Evolutionary conservation across 2,888 invertebrate species (phyloP).

Genomic region (Pinctada fucata): DNA sequence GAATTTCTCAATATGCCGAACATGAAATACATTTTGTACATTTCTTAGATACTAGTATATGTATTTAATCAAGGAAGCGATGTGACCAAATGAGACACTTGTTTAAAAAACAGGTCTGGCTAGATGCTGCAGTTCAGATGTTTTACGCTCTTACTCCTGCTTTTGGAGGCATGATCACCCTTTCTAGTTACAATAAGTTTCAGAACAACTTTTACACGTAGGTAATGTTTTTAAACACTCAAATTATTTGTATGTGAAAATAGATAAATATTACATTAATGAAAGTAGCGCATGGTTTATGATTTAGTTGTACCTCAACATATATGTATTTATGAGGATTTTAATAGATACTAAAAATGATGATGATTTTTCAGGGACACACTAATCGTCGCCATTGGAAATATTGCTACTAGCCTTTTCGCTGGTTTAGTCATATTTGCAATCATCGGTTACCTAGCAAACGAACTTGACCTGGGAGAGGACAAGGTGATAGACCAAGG

Average conservation of each 20-base stretch:
- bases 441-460: constrained; percentile 74
- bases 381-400: constrained; percentile 73
- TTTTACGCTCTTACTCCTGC: constrained; percentile 75
- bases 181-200: constrained; percentile 75
- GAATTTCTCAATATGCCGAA: too few relatives aligned
- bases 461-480: constrained; percentile 69
- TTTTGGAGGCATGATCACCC: constrained; percentile 75
- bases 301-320: too few relatives aligned
- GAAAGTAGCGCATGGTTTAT: too few relatives aligned
- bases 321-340: too few relatives aligned
- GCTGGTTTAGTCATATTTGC: constrained; percentile 75
- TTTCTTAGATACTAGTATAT: background rate
- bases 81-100: too few relatives aligned
- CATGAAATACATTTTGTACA: background rate
- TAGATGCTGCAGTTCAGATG: constrained; percentile 75
- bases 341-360: too few relatives aligned
- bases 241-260: too few relatives aligned
- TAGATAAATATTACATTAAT: too few relatives aligned
- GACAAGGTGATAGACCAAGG: constrained; percentile 74
- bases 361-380: constrained; percentile 72
- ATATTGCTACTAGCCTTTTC: constrained; percentile 73
- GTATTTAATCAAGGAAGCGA: too few relatives aligned
- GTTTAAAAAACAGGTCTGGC: constrained; percentile 75
- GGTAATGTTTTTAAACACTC: too few relatives aligned
- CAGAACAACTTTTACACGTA: constrained; percentile 75